Evolutionary conservation across 2,113 vertebrate genomes (phyloP).

Genomic region (Spheniscus mendiculus): DNA sequence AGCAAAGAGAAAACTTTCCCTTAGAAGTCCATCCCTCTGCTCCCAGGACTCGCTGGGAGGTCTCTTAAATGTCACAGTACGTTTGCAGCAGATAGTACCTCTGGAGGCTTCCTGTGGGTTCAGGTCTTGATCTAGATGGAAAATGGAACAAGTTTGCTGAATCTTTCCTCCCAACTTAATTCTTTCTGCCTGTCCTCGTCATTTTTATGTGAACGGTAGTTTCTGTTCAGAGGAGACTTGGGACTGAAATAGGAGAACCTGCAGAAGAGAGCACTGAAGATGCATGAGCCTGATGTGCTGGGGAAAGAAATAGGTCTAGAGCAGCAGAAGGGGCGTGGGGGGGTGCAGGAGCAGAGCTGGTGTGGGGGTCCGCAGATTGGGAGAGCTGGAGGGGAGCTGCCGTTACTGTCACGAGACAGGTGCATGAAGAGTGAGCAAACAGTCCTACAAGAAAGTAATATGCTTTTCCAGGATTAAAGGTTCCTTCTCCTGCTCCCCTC

Average conservation of each 20-base stretch:
- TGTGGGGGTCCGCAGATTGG: neutral
- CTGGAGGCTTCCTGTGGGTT: conserved; percentile 39
- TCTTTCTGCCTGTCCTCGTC: neutral
- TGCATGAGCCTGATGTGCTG: neutral
- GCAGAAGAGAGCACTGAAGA: neutral
- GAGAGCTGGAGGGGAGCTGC: neutral
- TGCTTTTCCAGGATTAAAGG: neutral
- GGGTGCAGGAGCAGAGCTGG: neutral
- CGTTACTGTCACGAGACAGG: neutral
- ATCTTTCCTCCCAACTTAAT: neutral
- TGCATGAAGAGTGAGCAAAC: neutral
- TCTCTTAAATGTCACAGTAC: conserved; percentile 28
- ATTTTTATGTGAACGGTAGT: neutral
- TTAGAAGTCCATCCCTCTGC: neutral
- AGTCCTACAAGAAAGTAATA: neutral
- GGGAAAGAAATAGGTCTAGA: neutral
- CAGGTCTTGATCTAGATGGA: conserved; percentile 8
- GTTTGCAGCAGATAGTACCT: conserved; percentile 10
- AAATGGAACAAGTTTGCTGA: conserved; percentile 1
- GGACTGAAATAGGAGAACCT: neutral
- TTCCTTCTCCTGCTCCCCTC: neutral
- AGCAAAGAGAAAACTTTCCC: conserved; percentile 27
- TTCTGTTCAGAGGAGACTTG: neutral
- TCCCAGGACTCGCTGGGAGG: conserved; percentile 9
- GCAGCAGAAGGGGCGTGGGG: neutral